These are phyloP conservation scores for Rhagophthalmus giganteus DNA, from an alignment of 2,888 invertebrate species.

Conservation along the genomic window DNA sequence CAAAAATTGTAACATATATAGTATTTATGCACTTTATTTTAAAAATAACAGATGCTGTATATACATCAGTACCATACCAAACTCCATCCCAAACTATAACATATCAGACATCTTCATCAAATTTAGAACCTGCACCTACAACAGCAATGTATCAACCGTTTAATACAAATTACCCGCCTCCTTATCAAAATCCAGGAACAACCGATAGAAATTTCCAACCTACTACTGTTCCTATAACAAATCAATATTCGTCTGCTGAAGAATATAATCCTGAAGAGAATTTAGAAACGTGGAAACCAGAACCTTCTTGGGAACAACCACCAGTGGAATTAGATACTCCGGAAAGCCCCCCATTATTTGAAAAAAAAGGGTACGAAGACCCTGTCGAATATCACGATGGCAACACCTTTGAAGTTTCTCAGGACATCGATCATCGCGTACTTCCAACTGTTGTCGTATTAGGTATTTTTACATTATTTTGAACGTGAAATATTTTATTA, in stretches of 20 bases:
- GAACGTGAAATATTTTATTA: too few relatives aligned
- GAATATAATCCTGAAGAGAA: constrained; percentile 56
- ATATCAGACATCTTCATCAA: constrained; percentile 2
- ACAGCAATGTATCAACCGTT: constrained; percentile 9
- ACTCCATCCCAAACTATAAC: neutral
- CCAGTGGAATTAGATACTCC: constrained; percentile 60
- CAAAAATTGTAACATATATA: too few relatives aligned
- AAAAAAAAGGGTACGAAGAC: constrained; percentile 62
- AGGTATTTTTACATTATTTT: neutral
- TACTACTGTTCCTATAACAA: constrained; percentile 15
- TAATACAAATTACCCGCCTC: constrained; percentile 6
- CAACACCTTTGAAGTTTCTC: constrained; percentile 39
- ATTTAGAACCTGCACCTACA: constrained; percentile 6
- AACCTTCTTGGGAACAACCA: constrained; percentile 50
- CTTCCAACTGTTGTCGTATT: constrained; percentile 48
- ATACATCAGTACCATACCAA: constrained; percentile 3
- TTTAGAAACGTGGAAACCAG: constrained; percentile 55
- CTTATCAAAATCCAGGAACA: constrained; percentile 13
- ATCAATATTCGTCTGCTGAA: constrained; percentile 43
- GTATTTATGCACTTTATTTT: too few relatives aligned
- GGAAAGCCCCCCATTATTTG: constrained; percentile 68
- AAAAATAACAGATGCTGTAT: too few relatives aligned
- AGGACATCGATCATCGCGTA: constrained; percentile 66
- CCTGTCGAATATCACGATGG: constrained; percentile 67
- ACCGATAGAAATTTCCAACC: constrained; percentile 12